phyloP scores from a whole-genome alignment of 1,140 invertebrate genomes.

The Macrotrachela quadricornifera region DNA sequence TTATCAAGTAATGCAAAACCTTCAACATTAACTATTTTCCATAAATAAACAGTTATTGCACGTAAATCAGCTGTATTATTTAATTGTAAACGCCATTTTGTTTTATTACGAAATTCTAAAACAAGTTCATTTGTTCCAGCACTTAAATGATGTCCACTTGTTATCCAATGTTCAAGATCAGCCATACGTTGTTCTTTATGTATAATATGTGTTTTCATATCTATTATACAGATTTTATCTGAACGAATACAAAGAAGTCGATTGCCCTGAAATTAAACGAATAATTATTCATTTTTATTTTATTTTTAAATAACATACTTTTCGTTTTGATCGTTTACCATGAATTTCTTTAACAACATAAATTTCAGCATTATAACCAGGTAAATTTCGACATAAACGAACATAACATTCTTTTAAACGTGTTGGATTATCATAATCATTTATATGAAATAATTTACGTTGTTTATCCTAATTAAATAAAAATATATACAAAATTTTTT shows the following conservation, averaged over 20 bases:
- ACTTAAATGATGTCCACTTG: too few relatives aligned
- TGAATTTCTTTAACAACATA: slow-evolving; percentile 44
- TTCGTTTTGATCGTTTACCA: slow-evolving; percentile 1
- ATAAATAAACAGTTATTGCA: neutral
- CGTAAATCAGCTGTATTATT: neutral
- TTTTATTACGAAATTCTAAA: neutral
- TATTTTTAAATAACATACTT: too few relatives aligned
- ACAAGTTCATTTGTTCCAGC: too few relatives aligned
- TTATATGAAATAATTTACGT: neutral
- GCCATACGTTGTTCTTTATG: slow-evolving; percentile 39
- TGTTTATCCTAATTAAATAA: neutral
- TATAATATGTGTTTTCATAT: slow-evolving; percentile 41
- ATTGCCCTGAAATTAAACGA: slow-evolving; percentile 24
- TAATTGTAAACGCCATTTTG: neutral
- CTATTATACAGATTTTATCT: slow-evolving; percentile 41
- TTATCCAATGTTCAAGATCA: slow-evolving; percentile 12
- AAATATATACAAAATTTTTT: too few relatives aligned
- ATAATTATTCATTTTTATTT: too few relatives aligned
- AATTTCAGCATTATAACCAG: slow-evolving; percentile 42
- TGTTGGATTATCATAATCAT: neutral
- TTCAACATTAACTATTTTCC: neutral
- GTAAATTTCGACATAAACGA: slow-evolving; percentile 42
- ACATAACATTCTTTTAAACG: slow-evolving; percentile 44
- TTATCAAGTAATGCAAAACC: neutral
- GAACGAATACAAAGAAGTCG: slow-evolving; percentile 41